Evolutionary conservation across 2,888 invertebrate species (phyloP), one percentile per base, ranked within the genome.

Genomic region (Pemphredon lugubris): DNA sequence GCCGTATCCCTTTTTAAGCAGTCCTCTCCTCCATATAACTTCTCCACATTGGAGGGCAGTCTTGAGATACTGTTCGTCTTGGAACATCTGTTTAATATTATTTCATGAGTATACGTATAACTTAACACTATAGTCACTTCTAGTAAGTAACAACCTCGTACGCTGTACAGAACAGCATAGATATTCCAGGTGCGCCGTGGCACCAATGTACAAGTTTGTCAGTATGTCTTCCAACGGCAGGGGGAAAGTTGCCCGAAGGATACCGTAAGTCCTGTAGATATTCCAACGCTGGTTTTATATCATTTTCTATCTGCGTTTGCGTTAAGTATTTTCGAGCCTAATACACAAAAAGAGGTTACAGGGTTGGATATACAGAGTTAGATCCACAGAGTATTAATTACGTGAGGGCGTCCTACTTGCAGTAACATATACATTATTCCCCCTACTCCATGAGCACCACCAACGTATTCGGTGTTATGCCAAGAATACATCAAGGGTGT

Each of bases 191-290:
- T 18, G 97, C 96, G n/a, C 97, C 97, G 87, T 97, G 97, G 90
- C 97, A 97, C 97, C 97, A 97, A 83, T 97, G 97, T 16, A 97
- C 93, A 72, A 97, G 92, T 88, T 92, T 93, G 88, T 97, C 97
- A 26, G 92, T 90, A 44, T 90, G 90, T 73, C 92, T 94, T 21
- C 93, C 94, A 23, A 95, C 79, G 0, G 96, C 96, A 0, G 96
- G 96, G 0, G 95, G 95, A 86, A 94, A 95, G 90, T 95, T 95
- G 1, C 94, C 94, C 79, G 93, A 93, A 7, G 91, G 84, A 83
- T 92, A 94, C 73, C 92, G 91, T 78, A 92, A 89, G 20, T 85
- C 90, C 40, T 92, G 84, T 60, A 95, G 89, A 91, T 93, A 94
- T 80, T 94, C 92, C 59, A 95, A 84, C 0, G 94, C 92, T 18